Evolutionary conservation across 2,113 vertebrate genomes (phyloP), one percentile per base, ranked within the genome.

Genomic region (Pterocles gutturalis): DNA sequence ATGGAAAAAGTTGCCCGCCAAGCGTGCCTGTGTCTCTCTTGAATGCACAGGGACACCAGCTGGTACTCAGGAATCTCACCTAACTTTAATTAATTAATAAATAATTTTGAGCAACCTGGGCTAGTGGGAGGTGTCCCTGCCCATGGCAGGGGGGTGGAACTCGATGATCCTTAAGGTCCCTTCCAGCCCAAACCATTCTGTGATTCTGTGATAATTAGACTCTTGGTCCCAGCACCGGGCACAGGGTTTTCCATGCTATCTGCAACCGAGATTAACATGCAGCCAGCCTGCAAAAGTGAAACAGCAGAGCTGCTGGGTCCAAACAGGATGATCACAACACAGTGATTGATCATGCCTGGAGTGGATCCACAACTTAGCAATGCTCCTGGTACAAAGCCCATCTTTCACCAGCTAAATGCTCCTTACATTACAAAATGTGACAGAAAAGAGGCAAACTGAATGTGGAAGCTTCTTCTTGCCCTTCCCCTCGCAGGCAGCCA

Each of bases 361-460:
- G 15, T 1, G 3, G 53, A 76, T 17, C 49, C 82, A 60, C 43
- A 34, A 1, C n/a, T 86, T 26, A 24, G 49, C 62, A 22, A 2
- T 0, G 2, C 61, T n/a, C 24, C 67, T 31, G 49, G 11, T 60
- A 53, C 51, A 53, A 55, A 81, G 34, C 38, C 0, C 1, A 38
- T 38, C 57, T 61, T 51, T 48, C 81, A 38, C 25, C 43, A 57
- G 33, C 34, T 33, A 43, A 87, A 79, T 13, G 60, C 41, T 83
- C 81, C 87, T 17, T 24, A 20, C 0, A 0, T 55, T 57, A 31
- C 4, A 53, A 91, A 84, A 57, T 0, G 3, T 7, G 73, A 17
- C 51, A 76, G 45, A 48, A 88, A 82, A 91, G 29, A 18, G 21
- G 26, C 31, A 48, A 76, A 45, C 38, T 31, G 31, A 60, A 34